These are phyloP conservation scores for Hippocampus guttulatus DNA, from an alignment of 2,113 vertebrate genomes.

Conservation along the genomic window DNA sequence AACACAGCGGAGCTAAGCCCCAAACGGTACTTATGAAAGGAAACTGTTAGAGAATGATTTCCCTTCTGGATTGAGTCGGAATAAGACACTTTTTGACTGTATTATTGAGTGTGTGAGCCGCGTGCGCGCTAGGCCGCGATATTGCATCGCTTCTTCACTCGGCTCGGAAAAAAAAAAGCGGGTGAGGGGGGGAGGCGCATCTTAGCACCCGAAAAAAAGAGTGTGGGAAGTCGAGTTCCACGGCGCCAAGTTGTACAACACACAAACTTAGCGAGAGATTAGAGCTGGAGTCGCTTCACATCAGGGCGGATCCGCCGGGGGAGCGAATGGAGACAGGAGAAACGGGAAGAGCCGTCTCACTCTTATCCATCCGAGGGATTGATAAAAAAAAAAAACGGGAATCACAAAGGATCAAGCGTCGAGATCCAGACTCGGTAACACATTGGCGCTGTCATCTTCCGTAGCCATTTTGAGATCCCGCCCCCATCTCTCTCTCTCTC, in stretches of 20 bases:
- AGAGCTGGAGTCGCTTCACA: conserved; percentile 73
- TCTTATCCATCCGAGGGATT: conserved; percentile 68
- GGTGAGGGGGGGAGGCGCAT: not conserved
- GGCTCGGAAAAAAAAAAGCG: not conserved
- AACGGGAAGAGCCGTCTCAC: conserved; percentile 38
- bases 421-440: conserved; percentile 74
- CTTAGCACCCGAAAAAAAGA: conserved; percentile 11
- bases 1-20: conserved; percentile 50
- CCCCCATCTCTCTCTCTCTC: conserved; percentile 11
- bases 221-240: conserved; percentile 36
- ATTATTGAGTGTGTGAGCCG: conserved; percentile 41
- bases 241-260: conserved; percentile 58
- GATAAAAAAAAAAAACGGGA: conserved; percentile 74
- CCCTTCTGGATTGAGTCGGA: conserved; percentile 62
- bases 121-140: conserved; percentile 26
- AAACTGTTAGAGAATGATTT: conserved; percentile 63
- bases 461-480: conserved; percentile 80
- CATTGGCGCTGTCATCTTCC: conserved; percentile 80
- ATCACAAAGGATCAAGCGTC: conserved; percentile 77
- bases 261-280: conserved; percentile 75
- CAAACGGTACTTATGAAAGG: conserved; percentile 57
- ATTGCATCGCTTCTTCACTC: conserved; percentile 32
- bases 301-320: conserved; percentile 28
- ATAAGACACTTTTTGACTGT: conserved; percentile 60
- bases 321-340: conserved; percentile 38